These are phyloP conservation scores for Gibbula magus DNA, from an alignment of 2,888 invertebrate species.

Conservation along the genomic window DNA sequence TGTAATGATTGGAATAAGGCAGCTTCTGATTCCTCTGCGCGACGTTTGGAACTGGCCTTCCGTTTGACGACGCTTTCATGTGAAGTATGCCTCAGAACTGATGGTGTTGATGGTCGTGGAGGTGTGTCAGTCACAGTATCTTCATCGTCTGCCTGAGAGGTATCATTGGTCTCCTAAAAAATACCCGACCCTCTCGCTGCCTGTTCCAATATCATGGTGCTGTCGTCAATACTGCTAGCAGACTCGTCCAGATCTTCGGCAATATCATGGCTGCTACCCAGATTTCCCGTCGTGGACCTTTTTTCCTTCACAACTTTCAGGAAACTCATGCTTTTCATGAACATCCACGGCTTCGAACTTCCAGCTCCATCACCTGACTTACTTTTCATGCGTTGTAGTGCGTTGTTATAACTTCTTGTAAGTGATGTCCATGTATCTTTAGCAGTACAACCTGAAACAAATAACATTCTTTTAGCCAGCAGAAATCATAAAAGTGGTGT, in stretches of 20 bases:
- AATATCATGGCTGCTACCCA: conserved; percentile 10
- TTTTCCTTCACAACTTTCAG: conserved; percentile 21
- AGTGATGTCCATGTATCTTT: conserved; percentile 22
- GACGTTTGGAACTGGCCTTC: conserved; percentile 25
- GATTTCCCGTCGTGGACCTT: conserved; percentile 17
- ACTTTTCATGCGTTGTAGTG: conserved; percentile 20
- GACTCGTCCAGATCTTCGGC: not conserved
- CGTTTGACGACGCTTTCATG: not conserved
- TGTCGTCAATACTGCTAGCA: not conserved
- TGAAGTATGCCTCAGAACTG: not conserved
- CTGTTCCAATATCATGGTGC: not conserved
- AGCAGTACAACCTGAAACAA: conserved; percentile 15
- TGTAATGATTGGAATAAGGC: too few relatives aligned
- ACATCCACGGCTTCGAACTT: conserved; percentile 16
- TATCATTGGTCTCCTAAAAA: conserved; percentile 15
- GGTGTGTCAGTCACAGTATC: conserved; percentile 11
- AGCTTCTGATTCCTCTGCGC: conserved; percentile 2
- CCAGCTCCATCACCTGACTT: conserved; percentile 17
- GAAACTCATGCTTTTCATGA: conserved; percentile 21
- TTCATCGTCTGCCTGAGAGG: conserved; percentile 14
- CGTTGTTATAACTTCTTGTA: conserved; percentile 21
- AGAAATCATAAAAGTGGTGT: conserved; percentile 22
- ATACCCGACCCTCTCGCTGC: conserved; percentile 25
- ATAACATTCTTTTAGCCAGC: conserved; percentile 8
- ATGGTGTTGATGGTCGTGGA: conserved; percentile 13